These are phyloP conservation scores for Etia nguti DNA, from an alignment of 2,113 vertebrate species.

Conservation along the genomic window DNA sequence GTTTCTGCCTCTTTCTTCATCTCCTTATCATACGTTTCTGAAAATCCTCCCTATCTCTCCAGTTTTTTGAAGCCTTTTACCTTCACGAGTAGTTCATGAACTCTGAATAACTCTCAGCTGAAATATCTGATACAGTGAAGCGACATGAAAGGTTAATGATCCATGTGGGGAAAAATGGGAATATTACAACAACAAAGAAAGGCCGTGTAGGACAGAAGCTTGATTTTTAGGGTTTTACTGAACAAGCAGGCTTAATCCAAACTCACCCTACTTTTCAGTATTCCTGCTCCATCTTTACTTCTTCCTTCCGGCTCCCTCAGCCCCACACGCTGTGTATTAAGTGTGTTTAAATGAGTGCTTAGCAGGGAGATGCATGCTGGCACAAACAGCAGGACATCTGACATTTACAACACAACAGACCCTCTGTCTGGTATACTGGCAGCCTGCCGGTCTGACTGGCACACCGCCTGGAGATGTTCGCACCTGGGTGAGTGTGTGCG, in stretches of 20 bases:
- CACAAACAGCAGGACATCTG: constrained; percentile 54
- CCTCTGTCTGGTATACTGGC: constrained; percentile 50
- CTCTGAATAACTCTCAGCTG: background rate
- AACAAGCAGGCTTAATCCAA: background rate
- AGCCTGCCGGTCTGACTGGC: constrained; percentile 37
- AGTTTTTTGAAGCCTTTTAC: background rate
- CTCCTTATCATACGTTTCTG: background rate
- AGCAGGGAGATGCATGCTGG: constrained; percentile 28
- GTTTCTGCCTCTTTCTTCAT: background rate
- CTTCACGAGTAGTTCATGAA: background rate
- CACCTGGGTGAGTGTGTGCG: constrained; percentile 37
- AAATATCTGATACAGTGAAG: background rate
- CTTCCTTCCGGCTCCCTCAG: background rate
- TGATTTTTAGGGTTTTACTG: background rate
- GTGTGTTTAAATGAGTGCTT: constrained; percentile 37
- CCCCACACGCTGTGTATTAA: constrained; percentile 1
- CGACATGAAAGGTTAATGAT: background rate
- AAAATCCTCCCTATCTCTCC: background rate
- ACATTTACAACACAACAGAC: constrained; percentile 61
- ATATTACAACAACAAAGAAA: background rate
- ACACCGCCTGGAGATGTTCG: constrained; percentile 20
- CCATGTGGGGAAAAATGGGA: background rate
- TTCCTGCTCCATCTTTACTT: background rate
- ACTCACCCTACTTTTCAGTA: background rate
- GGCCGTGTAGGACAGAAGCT: background rate